These are phyloP conservation scores for Peromyscus eremicus DNA, from an alignment of 2,797 vertebrate genomes.

Conservation along the genomic window DNA sequence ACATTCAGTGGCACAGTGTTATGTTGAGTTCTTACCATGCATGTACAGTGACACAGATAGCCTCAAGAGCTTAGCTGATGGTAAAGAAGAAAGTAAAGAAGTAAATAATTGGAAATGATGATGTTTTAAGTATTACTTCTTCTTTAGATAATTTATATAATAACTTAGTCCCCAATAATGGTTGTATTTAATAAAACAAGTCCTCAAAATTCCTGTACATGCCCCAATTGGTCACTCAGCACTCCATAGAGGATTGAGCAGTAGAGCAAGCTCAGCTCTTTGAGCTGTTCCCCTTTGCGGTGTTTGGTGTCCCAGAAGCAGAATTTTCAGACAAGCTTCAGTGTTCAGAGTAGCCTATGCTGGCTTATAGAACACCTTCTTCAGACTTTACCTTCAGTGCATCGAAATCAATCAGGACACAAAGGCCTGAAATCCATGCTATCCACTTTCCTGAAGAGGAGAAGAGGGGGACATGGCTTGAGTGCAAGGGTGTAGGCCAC, in stretches of 20 bases:
- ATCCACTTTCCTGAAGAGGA: background rate
- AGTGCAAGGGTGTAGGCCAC: background rate
- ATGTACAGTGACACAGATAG: background rate
- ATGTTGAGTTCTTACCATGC: accelerated
- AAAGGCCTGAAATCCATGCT: background rate
- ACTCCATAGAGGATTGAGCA: background rate
- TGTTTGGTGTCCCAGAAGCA: background rate
- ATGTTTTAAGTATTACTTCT: background rate
- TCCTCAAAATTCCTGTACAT: background rate
- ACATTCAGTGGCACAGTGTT: accelerated
- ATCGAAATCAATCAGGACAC: background rate
- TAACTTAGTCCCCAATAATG: background rate
- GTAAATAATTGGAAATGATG: background rate
- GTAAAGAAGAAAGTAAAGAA: background rate
- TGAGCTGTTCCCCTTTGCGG: background rate
- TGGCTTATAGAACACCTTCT: background rate
- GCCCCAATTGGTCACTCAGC: background rate
- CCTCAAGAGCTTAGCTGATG: background rate
- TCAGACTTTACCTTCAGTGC: background rate
- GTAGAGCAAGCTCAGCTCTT: background rate
- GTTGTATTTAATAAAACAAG: background rate
- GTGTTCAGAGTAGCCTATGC: background rate
- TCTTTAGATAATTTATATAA: background rate
- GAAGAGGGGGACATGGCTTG: background rate
- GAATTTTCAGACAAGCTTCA: background rate